Evolutionary conservation across 2,888 invertebrate species (phyloP).

Genomic region (Halictus quadricinctus): DNA sequence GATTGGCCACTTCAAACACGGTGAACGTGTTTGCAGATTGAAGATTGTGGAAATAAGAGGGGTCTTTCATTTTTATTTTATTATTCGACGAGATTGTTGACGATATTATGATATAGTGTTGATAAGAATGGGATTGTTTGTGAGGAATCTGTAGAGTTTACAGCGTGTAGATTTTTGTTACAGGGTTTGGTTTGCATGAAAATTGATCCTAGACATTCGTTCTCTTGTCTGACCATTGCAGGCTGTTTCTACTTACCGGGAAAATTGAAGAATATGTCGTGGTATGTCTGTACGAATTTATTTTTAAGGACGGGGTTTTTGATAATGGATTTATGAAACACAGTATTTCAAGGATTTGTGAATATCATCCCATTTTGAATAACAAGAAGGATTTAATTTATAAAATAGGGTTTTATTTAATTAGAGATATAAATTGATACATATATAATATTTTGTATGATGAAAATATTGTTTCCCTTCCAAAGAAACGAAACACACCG

Average conservation of each 20-base stretch:
- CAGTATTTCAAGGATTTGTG: not conserved
- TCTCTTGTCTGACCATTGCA: no score
- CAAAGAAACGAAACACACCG: no score
- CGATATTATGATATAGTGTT: not conserved
- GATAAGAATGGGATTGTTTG: not conserved
- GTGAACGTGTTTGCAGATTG: not conserved
- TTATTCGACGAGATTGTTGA: not conserved
- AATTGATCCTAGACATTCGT: no score
- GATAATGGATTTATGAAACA: not conserved
- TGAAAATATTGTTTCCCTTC: not conserved
- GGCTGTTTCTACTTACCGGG: no score
- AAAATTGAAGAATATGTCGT: no score
- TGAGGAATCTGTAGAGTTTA: not conserved
- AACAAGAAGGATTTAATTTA: not conserved
- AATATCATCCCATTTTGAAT: not conserved
- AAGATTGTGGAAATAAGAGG: not conserved
- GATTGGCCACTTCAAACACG: not conserved
- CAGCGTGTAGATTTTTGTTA: no score
- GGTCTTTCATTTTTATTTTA: not conserved
- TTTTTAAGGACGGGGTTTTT: not conserved
- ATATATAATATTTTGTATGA: not conserved
- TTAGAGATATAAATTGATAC: not conserved
- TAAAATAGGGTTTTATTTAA: not conserved
- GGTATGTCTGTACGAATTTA: no score
- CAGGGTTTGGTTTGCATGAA: no score